Evolutionary conservation across 1,140 invertebrate species (phyloP), one percentile per base, ranked within the genome.

Genomic region (Pinna nobilis): DNA sequence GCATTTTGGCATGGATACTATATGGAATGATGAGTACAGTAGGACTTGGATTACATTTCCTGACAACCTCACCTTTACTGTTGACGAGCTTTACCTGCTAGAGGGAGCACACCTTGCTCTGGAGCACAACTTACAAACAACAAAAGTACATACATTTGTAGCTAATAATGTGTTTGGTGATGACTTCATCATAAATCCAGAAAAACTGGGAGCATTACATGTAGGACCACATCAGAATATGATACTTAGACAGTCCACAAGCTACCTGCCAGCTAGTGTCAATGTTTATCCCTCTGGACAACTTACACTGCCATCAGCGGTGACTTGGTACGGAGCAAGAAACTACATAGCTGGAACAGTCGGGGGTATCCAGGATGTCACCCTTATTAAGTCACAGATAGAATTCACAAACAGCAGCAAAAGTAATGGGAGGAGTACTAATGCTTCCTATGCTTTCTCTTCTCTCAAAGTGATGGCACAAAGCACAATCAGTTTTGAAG

Each of bases 91-190:
- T 1, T 68, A 78, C 59, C 57, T 85, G 25, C 68, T 51, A 18
- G 78, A 79, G 55, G 84, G 82, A 41, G 83, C 83, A 28, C 84
- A 84, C 49, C 50, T 84, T 23, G 82, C 79, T 1, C 32, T 85
- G n/a, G 76, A 82, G 50, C 77, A 82, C 15, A 76, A 61, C 44
- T 44, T 60, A 6, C 74, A 55, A 44, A 49, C 59, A 13, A 70
- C 53, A 50, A 50, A 37, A 13, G 20, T 35, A 53, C 63, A 78
- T 49, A 65, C 63, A 7, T 33, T 83, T 11, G 74, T 60, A 0
- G 72, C 73, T 11, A 64, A 77, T 39, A 53, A 41, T 4, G 69
- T 83, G 15, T 79, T 69, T 60, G 82, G 80, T 5, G 59, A 53
- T 51, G 66, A 70, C 41, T 80, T 80, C 70, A 68, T 76, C 11